Conservation (phyloP, 1,140 invertebrate species). For the Meloidogyne floridensis region DNA sequence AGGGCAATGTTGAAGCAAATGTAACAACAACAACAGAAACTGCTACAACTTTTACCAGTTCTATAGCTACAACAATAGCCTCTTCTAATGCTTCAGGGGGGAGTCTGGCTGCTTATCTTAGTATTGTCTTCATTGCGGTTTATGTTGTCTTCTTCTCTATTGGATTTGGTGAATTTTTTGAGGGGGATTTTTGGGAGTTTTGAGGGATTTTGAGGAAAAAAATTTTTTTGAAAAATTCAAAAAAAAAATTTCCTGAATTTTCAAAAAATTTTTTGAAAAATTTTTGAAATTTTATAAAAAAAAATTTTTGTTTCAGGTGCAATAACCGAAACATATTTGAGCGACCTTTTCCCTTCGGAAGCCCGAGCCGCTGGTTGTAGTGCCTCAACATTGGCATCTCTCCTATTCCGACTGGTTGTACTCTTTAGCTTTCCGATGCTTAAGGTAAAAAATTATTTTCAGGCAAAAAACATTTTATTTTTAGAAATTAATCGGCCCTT, state of each 20-base stretch:
- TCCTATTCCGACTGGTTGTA: neutral
- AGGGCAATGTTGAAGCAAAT: neutral
- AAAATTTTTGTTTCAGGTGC: neutral
- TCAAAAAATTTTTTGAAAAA: no score
- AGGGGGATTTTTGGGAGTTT: no score
- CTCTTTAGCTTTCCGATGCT: neutral
- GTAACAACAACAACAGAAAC: neutral
- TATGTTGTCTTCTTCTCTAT: neutral
- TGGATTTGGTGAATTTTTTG: neutral
- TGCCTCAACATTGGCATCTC: neutral
- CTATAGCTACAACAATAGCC: neutral
- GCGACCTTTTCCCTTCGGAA: neutral
- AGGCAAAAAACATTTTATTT: neutral
- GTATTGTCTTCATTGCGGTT: neutral
- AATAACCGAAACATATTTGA: neutral
- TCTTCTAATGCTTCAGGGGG: neutral
- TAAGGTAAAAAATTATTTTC: neutral
- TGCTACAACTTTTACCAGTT: neutral
- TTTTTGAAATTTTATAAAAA: no score
- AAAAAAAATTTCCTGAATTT: no score
- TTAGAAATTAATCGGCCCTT: neutral
- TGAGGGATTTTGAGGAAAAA: no score
- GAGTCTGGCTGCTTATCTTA: neutral
- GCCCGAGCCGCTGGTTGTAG: neutral
- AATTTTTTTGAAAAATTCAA: no score